Base-by-base conservation (phyloP, 2,888 invertebrate species). In the Eristalis intricaria region DNA sequence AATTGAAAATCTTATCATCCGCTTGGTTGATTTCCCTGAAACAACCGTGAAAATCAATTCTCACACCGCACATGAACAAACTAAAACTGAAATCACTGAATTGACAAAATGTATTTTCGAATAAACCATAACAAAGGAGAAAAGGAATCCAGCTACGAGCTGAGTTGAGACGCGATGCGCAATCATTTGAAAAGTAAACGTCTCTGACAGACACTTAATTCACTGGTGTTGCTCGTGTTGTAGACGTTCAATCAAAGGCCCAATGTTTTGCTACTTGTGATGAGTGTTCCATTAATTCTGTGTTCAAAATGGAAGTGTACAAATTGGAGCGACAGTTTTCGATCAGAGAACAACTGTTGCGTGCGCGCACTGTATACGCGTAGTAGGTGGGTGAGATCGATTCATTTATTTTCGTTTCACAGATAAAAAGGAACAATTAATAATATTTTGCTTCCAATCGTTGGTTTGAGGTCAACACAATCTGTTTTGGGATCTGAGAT, bases 261-360 rank as follows among this genome's bases (percentile, higher is more conserved):
- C 66, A 79, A 79, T 87, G 82, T 68, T 83, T 80, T 63, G 75
- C 80, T 84, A 79, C 68, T 84, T 73, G 76, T 79, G 87, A 84
- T 84, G 87, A 87, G 87, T 87, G 87, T 87, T 80, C 79, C 87
- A 87, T 87, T 87, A 84, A 87, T 87, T 73, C 79, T 76, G 71
- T 76, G 64, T 69, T 73, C 76, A 68, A 73, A 26, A 84, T 87
- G 75, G 87, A 83, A 79, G 79, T 75, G 75, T 84, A 87, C 87
- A 87, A 87, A 87, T 87, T 87, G 79, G 58, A 76, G 58, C 75
- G 79, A 87, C 84, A 87, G 80, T 87, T 84, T 84, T 84, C 84
- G 79, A 87, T 87, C 87, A 80, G 64, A 76, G 65, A 80, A 84
- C 84, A 87, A 87, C 84, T 87, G 87, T 84, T 84, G 83, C 87